A percentile compares a stretch with the other conserved stretches of the same genome.
Evolutionary conservation across 1,140 invertebrate species (phyloP).

Genomic region (Sitophilus oryzae): DNA sequence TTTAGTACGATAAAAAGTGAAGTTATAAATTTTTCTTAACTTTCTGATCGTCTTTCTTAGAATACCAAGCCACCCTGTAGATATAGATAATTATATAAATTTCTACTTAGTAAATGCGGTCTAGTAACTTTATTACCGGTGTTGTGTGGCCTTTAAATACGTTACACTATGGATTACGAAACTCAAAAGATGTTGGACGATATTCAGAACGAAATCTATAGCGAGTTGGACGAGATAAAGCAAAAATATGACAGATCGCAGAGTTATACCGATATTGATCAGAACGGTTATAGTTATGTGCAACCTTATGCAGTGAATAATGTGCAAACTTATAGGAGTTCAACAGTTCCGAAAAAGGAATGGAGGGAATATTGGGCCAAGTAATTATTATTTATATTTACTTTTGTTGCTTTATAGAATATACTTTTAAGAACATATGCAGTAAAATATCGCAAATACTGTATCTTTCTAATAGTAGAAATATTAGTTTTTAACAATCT

Average conservation of each 20-base stretch:
- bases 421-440: too few species aligned
- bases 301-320: neutral
- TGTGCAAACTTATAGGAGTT: neutral
- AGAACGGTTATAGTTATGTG: neutral
- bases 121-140: neutral
- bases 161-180: slow-evolving; percentile 14
- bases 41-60: too few species aligned
- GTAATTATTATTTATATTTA: slow-evolving; percentile 21
- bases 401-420: neutral
- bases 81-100: too few species aligned
- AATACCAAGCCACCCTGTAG: too few species aligned
- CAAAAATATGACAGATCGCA: neutral
- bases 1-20: too few species aligned
- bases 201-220: slow-evolving; percentile 16
- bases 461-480: too few species aligned
- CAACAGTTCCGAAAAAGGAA: slow-evolving; percentile 7
- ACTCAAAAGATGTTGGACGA: slow-evolving; percentile 17
- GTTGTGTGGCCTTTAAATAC: neutral
- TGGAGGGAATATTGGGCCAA: slow-evolving; percentile 38
- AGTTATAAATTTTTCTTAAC: too few species aligned
- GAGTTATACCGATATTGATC: neutral
- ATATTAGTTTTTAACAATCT: too few species aligned
- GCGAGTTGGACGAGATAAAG: slow-evolving; percentile 13
- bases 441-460: too few species aligned
- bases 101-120: too few species aligned